These are phyloP conservation scores for Asbolus verrucosus DNA, from an alignment of 1,140 invertebrate species.

Conservation along the genomic window DNA sequence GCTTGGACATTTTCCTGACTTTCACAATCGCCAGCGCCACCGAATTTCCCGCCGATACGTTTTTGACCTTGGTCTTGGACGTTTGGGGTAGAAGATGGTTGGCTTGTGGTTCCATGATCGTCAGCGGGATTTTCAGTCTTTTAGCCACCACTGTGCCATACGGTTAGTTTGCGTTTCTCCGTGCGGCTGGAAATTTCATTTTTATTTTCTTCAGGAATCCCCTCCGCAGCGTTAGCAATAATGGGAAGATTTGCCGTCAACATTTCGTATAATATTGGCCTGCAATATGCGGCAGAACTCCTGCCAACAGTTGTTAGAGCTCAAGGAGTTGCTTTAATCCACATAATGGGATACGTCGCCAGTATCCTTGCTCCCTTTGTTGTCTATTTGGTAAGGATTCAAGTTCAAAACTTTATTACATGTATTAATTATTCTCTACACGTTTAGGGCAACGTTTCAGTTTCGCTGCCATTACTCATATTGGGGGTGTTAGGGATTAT, in stretches of 20 bases:
- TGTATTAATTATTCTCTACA: slow-evolving; percentile 42
- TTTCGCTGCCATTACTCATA: slow-evolving; percentile 78
- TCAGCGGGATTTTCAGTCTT: slow-evolving; percentile 85
- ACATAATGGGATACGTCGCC: slow-evolving; percentile 87
- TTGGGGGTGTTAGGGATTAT: slow-evolving; percentile 79
- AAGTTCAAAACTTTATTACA: background rate
- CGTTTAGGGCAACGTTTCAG: slow-evolving; percentile 74
- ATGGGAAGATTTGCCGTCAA: slow-evolving; percentile 86
- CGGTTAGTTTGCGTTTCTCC: slow-evolving; percentile 66
- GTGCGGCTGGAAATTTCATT: no score
- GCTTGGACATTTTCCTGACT: slow-evolving; percentile 82
- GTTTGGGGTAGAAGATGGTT: slow-evolving; percentile 87
- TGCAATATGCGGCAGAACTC: slow-evolving; percentile 89
- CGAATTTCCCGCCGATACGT: slow-evolving; percentile 85
- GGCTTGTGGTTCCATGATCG: slow-evolving; percentile 80
- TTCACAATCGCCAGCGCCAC: slow-evolving; percentile 87
- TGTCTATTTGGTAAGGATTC: slow-evolving; percentile 77
- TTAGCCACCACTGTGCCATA: slow-evolving; percentile 77
- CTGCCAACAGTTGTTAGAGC: slow-evolving; percentile 88
- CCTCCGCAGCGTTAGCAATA: slow-evolving; percentile 79
- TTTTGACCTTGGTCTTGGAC: slow-evolving; percentile 83
- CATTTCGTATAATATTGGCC: slow-evolving; percentile 89
- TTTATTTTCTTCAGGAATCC: slow-evolving; percentile 68
- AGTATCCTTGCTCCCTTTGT: slow-evolving; percentile 86
- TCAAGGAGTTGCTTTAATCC: slow-evolving; percentile 85